phyloP scores from a whole-genome alignment of 2,888 invertebrate genomes.

The Diaprepes abbreviatus region DNA sequence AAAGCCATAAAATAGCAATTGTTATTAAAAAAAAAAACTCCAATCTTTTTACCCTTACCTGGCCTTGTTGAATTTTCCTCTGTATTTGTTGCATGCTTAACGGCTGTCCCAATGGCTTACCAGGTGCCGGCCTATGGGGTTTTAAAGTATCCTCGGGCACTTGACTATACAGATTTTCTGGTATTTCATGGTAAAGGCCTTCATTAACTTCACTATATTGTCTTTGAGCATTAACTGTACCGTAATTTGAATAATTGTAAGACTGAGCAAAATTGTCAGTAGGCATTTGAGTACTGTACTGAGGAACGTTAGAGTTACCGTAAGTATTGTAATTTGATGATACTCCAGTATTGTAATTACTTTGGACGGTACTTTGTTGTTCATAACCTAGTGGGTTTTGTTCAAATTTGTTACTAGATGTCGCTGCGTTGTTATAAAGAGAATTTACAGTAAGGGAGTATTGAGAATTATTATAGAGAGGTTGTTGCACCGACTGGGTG shows the following conservation, averaged over 20 bases:
- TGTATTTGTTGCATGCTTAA: slow-evolving; percentile 68
- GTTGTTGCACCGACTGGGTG: slow-evolving; percentile 17
- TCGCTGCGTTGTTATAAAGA: slow-evolving; percentile 14
- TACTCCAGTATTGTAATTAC: slow-evolving; percentile 8
- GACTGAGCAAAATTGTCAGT: slow-evolving; percentile 36
- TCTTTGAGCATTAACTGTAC: slow-evolving; percentile 52
- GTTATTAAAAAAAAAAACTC: no score
- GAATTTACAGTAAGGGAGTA: slow-evolving; percentile 4
- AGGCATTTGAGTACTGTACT: slow-evolving; percentile 18
- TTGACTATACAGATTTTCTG: slow-evolving; percentile 65
- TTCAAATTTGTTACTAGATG: neutral
- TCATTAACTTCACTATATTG: slow-evolving; percentile 60
- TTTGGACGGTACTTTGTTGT: no score
- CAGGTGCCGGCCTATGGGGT: slow-evolving; percentile 67
- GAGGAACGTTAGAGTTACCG: neutral
- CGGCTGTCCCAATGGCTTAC: slow-evolving; percentile 63
- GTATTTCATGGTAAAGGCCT: slow-evolving; percentile 64
- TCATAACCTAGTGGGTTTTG: slow-evolving; percentile 1
- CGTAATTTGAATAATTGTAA: slow-evolving; percentile 50
- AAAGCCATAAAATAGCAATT: no score
- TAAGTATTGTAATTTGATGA: slow-evolving; percentile 8
- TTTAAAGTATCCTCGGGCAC: slow-evolving; percentile 62
- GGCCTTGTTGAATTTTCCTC: slow-evolving; percentile 65
- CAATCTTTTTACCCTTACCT: no score
- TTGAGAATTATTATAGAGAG: slow-evolving; percentile 27